These are phyloP conservation scores for Corythucha ciliata DNA, from an alignment of 2,888 invertebrate genomes.

Conservation along the genomic window DNA sequence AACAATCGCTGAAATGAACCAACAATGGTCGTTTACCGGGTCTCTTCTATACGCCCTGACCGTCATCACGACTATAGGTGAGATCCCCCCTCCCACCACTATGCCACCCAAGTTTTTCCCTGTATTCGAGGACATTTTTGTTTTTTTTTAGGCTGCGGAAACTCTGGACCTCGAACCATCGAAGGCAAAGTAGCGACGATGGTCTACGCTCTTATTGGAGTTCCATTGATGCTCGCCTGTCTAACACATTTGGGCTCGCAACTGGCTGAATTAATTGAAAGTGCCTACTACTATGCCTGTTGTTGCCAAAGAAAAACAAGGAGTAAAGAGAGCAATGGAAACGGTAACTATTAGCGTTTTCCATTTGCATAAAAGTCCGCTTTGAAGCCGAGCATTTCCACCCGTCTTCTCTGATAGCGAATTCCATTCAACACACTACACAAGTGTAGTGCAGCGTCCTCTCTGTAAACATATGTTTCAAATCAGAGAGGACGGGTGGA, in stretches of 20 bases:
- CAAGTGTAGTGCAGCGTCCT: too few relatives aligned
- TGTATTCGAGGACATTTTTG: too few relatives aligned
- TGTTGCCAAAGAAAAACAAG: too few relatives aligned
- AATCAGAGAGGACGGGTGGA: too few relatives aligned
- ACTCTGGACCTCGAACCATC: constrained; percentile 72
- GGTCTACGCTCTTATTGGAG: constrained; percentile 76
- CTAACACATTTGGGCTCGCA: constrained; percentile 74
- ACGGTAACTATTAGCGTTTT: too few relatives aligned
- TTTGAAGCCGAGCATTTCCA: too few relatives aligned
- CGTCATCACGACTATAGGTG: constrained; percentile 81
- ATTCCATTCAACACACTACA: too few relatives aligned
- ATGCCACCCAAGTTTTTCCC: background rate
- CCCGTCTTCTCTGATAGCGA: too few relatives aligned
- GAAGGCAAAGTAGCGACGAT: constrained; percentile 76
- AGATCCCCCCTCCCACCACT: constrained; percentile 41
- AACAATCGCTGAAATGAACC: constrained; percentile 41
- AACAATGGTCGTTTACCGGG: constrained; percentile 73
- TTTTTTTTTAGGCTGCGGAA: constrained; percentile 63
- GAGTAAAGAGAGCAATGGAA: too few relatives aligned
- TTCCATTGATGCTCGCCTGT: constrained; percentile 77
- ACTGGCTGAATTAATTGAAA: constrained; percentile 64
- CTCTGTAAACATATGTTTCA: too few relatives aligned
- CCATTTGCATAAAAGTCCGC: too few relatives aligned
- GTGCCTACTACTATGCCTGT: constrained; percentile 51
- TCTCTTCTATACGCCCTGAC: constrained; percentile 77